phyloP scores from a whole-genome alignment of 2,888 invertebrate genomes.

The Leptinotarsa haldemani region DNA sequence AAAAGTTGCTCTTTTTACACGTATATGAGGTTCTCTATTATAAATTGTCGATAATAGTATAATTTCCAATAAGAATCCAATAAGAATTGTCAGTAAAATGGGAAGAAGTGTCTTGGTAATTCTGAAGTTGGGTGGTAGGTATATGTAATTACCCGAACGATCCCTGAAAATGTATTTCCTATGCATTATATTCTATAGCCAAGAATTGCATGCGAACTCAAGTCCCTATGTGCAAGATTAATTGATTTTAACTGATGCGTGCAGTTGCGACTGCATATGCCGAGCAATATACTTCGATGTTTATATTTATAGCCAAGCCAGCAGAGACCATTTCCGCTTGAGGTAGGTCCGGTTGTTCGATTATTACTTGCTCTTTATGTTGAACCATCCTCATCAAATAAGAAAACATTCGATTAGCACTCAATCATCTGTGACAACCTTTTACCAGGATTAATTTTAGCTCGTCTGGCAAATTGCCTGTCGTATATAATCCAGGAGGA shows the following conservation, averaged over 20 bases:
- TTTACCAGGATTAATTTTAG: constrained; percentile 7
- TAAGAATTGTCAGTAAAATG: too few relatives aligned
- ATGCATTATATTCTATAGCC: background rate
- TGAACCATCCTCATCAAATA: constrained; percentile 4
- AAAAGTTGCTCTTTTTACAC: too few relatives aligned
- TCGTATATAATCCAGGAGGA: background rate
- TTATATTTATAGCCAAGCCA: background rate
- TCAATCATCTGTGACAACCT: constrained; percentile 9
- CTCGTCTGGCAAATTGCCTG: constrained; percentile 6
- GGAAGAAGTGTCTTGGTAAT: too few relatives aligned
- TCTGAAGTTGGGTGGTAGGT: too few relatives aligned
- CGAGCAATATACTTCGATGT: constrained; percentile 1
- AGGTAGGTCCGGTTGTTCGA: constrained; percentile 6
- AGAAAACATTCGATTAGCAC: constrained; percentile 13
- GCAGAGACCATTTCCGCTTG: constrained; percentile 12
- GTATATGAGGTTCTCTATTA: too few relatives aligned
- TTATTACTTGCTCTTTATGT: constrained; percentile 14
- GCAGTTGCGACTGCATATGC: background rate
- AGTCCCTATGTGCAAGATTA: background rate
- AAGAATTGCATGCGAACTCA: background rate
- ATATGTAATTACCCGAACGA: too few relatives aligned
- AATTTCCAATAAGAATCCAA: too few relatives aligned
- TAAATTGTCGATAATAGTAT: too few relatives aligned
- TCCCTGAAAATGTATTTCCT: too few relatives aligned
- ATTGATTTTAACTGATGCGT: constrained; percentile 1